Base-by-base conservation (phyloP, 2,888 invertebrate species). In the Dioctria linearis region DNA sequence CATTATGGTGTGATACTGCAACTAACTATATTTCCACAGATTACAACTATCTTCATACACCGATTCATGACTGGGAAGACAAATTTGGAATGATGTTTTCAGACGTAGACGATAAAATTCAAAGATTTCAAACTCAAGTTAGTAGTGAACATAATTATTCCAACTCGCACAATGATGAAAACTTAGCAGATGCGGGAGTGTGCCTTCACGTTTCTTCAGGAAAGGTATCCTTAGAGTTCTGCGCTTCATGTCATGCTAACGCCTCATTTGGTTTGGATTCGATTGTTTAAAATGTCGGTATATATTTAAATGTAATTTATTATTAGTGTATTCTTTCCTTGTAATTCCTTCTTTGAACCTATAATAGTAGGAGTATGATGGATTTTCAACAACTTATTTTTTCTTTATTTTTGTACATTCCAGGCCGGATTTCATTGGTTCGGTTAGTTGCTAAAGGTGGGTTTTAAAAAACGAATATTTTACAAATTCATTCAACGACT, bases 211-310 rank as follows among this genome's bases (percentile, higher is more conserved):
- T 84, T 43, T 90, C 91, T 81, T 90, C 90, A 59, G 90, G 90
- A 67, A 89, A 89, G 85, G 89, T 92, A 51, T 92, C 92, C 0
- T 85, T 92, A 81, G 92, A 92, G 84, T 91, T 91, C 85, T 93
- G 92, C 85, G 87, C 90, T 2, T 87, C 87, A 46, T 93, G 92
- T 84, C 90, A 91, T 84, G 89, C 90, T 80, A 91, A 90, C 82
- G 88, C 90, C 0, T 84, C 84, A 4, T 9, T 43, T 49, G 51
- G 67, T 81, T 46, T 46, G 46, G 54, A 54, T 11, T 11, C 6
- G 4, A n/a, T 54, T 11, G 4, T 54, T 54, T 82, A 81, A 83
- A 11, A 83, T 84, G 83, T 85, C 81, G 81, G 79, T 83, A 80
- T 76, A 61, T 49, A 25, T 54, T 43, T 42, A 69, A 11, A 61